These are phyloP conservation scores for Vidua chalybeata DNA, from an alignment of 2,113 vertebrate genomes.

Conservation along the genomic window DNA sequence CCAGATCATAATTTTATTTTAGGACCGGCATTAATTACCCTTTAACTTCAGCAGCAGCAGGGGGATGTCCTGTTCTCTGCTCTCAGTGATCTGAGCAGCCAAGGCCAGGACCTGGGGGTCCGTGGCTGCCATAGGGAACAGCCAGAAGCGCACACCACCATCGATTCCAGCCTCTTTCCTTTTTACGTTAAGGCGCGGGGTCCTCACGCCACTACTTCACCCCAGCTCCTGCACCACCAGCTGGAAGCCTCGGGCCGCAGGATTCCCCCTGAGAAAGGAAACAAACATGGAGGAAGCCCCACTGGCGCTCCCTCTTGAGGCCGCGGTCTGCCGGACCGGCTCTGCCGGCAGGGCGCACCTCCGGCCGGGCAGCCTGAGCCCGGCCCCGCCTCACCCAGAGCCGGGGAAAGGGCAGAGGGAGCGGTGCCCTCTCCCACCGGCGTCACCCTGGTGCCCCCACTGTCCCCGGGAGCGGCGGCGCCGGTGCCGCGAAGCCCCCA, in stretches of 20 bases:
- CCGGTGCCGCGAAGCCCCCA: not conserved
- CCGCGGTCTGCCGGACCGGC: not conserved
- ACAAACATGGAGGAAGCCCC: not conserved
- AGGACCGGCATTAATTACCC: conserved; percentile 63
- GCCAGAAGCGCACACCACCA: not conserved
- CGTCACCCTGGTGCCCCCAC: not conserved
- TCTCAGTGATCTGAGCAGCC: conserved; percentile 74
- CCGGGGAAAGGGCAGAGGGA: not conserved
- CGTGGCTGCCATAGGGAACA: conserved; percentile 21
- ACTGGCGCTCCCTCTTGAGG: not conserved
- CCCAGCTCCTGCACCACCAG: not conserved
- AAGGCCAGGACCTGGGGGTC: conserved; percentile 73
- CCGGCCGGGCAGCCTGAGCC: not conserved
- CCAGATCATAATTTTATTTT: not conserved
- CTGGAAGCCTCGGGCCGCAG: not conserved
- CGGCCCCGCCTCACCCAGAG: not conserved
- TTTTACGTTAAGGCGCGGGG: too few relatives aligned
- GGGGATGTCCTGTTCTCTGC: conserved; percentile 72
- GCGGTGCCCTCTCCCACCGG: not conserved
- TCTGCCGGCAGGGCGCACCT: not conserved
- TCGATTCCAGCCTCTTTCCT: not conserved
- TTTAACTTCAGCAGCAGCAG: conserved; percentile 75
- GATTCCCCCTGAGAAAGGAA: not conserved
- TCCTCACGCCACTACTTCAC: not conserved
- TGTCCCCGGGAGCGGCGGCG: not conserved